Evolutionary conservation across 2,113 vertebrate genomes (phyloP).

Genomic region (Myiagra hebetior): DNA sequence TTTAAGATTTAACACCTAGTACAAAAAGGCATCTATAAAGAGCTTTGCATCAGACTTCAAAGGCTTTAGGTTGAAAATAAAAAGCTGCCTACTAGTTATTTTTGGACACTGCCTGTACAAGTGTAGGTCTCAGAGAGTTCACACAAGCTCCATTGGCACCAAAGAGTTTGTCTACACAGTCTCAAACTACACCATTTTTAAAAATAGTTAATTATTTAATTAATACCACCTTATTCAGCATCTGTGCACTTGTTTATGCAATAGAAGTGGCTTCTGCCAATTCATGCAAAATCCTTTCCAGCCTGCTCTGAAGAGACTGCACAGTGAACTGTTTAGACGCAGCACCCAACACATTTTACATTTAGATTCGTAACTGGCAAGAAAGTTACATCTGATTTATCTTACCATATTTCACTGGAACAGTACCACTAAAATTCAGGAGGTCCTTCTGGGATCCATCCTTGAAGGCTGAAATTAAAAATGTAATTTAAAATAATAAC

Average conservation of each 20-base stretch:
- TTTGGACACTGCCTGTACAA: not conserved
- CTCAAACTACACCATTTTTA: not conserved
- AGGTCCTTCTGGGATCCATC: conserved; percentile 91
- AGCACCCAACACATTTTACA: not conserved
- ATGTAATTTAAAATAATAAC: not conserved
- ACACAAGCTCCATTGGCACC: not conserved
- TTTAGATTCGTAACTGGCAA: not conserved
- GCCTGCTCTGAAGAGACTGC: not conserved
- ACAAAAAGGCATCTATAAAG: not conserved
- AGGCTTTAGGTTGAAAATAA: not conserved
- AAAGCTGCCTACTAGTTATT: not conserved
- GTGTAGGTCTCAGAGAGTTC: not conserved
- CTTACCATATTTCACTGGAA: conserved; percentile 88
- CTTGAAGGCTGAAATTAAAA: conserved; percentile 82
- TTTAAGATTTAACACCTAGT: not conserved
- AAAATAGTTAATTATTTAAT: not conserved
- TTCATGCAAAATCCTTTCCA: not conserved
- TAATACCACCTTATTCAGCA: not conserved
- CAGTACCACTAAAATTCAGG: conserved; percentile 85
- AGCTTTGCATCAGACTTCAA: not conserved
- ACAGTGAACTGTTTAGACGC: not conserved
- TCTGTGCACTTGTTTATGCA: not conserved
- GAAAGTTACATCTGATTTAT: not conserved
- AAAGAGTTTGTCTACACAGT: not conserved
- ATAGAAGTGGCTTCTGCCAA: not conserved